phyloP scores from a whole-genome alignment of 2,888 invertebrate genomes.

The Escarpia spicata region DNA sequence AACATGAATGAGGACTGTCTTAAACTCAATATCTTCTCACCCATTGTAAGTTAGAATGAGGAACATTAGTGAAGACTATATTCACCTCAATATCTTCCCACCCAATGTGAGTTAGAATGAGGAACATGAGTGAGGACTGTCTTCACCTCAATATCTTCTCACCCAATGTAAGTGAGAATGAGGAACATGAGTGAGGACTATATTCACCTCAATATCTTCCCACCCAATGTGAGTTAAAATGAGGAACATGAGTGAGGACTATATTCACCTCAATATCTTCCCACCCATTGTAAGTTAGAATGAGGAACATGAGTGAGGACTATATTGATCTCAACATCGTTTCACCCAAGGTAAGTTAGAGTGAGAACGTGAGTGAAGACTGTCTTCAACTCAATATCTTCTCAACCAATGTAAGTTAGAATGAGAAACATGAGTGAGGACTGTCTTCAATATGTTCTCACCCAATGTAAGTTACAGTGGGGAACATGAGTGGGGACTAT shows the following conservation, averaged over 20 bases:
- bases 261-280: constrained; percentile 77
- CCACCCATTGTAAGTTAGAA: constrained; percentile 70
- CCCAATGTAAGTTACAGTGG: constrained; percentile 68
- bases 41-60: constrained; percentile 19
- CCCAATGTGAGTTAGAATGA: constrained; percentile 68
- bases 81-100: constrained; percentile 80
- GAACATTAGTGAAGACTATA: constrained; percentile 77
- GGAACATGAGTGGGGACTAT: background rate
- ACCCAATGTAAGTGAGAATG: background rate
- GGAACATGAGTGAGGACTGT: background rate
- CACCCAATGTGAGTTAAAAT: constrained; percentile 69
- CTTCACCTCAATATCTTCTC: constrained; percentile 75
- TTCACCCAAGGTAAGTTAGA: constrained; percentile 70
- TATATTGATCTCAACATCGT: constrained; percentile 83
- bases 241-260: background rate
- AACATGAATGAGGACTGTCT: constrained; percentile 79
- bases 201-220: constrained; percentile 80
- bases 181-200: constrained; percentile 77
- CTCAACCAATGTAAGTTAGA: background rate
- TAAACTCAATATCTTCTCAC: constrained; percentile 73
- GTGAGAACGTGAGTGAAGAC: constrained; percentile 72
- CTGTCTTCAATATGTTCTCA: constrained; percentile 80
- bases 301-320: constrained; percentile 72
- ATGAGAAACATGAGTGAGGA: constrained; percentile 72
- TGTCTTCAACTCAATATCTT: constrained; percentile 80